Evolutionary conservation across 2,797 vertebrate genomes (phyloP).

Genomic region (Phoebastria nigripes): DNA sequence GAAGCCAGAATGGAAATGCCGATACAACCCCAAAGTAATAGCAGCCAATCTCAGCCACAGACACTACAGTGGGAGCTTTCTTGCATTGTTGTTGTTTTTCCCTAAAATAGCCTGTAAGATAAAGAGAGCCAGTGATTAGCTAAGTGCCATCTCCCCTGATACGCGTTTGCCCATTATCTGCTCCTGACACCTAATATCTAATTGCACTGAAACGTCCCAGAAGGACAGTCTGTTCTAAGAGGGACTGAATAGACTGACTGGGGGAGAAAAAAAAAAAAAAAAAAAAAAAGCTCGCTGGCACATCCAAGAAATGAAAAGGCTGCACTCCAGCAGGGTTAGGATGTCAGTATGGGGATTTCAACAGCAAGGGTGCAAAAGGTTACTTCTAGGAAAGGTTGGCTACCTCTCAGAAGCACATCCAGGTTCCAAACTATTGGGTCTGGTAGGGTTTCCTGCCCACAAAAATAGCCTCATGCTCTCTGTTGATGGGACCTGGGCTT

Average conservation of each 20-base stretch:
- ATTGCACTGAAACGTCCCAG: conserved; percentile 2
- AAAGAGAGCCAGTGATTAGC: conserved; percentile 22
- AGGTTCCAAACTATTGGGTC: neutral
- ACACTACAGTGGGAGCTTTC: neutral
- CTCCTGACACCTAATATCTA: conserved; percentile 37
- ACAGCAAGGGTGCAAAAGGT: neutral
- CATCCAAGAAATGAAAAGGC: neutral
- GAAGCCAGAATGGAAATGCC: conserved; percentile 15
- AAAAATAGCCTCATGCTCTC: neutral
- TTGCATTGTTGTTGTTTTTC: conserved; percentile 17
- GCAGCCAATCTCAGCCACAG: conserved; percentile 5
- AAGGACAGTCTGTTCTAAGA: neutral
- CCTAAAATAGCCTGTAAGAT: conserved; percentile 45
- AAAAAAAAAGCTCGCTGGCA: neutral
- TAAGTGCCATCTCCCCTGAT: conserved; percentile 39
- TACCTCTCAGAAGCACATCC: neutral
- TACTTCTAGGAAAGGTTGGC: conserved; percentile 1
- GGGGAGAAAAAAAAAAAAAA: no score
- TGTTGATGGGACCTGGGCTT: neutral
- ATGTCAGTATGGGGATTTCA: neutral
- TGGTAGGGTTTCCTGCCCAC: neutral
- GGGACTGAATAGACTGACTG: neutral
- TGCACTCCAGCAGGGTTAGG: neutral
- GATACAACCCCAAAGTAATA: neutral
- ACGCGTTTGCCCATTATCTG: neutral